Percentiles rank a stretch among this genome's conserved stretches.
phyloP scores from a whole-genome alignment of 2,797 vertebrate genomes.

The Darevskia mixta region DNA sequence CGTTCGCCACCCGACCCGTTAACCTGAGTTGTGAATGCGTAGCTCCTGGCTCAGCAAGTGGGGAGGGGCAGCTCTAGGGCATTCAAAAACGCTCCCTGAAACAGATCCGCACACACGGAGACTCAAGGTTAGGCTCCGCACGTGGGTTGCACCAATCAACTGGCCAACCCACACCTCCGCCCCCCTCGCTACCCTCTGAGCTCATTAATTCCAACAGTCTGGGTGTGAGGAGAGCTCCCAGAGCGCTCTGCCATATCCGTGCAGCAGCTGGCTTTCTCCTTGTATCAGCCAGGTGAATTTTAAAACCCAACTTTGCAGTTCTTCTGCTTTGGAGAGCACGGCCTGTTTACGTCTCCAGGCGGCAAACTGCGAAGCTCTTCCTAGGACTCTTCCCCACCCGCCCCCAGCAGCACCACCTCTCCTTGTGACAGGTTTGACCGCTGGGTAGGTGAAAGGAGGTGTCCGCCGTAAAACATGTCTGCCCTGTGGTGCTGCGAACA shows the following conservation, averaged over 20 bases:
- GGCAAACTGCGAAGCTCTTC: background rate
- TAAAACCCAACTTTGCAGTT: background rate
- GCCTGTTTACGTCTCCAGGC: slow-evolving; percentile 7
- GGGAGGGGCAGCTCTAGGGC: slow-evolving; percentile 5
- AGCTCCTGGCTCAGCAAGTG: background rate
- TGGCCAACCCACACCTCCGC: background rate
- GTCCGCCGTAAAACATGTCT: slow-evolving; percentile 6
- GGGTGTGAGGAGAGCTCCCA: background rate
- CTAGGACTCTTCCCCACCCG: background rate
- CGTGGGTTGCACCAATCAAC: background rate
- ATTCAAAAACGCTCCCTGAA: background rate
- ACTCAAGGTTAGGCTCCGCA: background rate
- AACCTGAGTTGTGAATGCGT: slow-evolving; percentile 17
- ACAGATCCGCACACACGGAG: background rate
- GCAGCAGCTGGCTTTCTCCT: slow-evolving; percentile 16
- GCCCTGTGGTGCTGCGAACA: slow-evolving; percentile 12
- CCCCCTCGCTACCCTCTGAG: background rate
- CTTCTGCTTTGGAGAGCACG: slow-evolving; percentile 5
- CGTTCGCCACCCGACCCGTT: background rate
- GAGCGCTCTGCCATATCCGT: background rate
- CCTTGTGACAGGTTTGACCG: background rate
- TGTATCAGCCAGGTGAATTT: background rate
- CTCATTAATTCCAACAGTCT: slow-evolving; percentile 15
- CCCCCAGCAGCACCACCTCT: background rate
- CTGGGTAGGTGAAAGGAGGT: slow-evolving; percentile 7